These are phyloP conservation scores for Aepyceros melampus DNA, from an alignment of 2,113 vertebrate genomes.

Conservation along the genomic window DNA sequence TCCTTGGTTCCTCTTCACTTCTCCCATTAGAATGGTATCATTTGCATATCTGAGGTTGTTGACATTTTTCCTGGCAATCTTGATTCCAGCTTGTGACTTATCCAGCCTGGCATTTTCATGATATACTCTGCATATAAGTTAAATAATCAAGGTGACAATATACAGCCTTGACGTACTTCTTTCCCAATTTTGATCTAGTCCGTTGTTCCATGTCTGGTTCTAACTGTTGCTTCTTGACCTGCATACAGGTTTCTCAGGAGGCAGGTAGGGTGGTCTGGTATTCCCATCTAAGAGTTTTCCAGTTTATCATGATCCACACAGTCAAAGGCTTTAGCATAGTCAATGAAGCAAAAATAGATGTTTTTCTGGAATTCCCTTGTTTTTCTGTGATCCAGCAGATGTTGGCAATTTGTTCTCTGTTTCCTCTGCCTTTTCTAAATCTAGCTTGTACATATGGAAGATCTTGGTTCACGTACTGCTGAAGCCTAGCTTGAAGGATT, in stretches of 20 bases:
- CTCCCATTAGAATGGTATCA: background rate
- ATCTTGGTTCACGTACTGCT: background rate
- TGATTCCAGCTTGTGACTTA: background rate
- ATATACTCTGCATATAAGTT: background rate
- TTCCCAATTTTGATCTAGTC: background rate
- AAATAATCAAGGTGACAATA: background rate
- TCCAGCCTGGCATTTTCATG: rapidly evolving
- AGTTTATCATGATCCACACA: background rate
- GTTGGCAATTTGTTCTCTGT: background rate
- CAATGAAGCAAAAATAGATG: background rate
- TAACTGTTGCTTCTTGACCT: background rate
- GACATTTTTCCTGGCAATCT: background rate
- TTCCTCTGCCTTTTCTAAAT: background rate
- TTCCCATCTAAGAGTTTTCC: background rate
- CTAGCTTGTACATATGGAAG: background rate
- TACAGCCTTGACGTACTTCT: background rate
- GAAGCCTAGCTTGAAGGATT: background rate
- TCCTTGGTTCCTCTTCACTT: background rate
- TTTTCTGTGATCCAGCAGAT: background rate
- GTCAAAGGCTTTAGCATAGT: background rate
- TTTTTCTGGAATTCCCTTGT: background rate
- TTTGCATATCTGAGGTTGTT: background rate
- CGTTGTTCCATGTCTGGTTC: background rate
- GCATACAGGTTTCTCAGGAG: background rate
- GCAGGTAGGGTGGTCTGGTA: background rate